Conservation (phyloP, 2,797 vertebrate species). For the Poeciliopsis gracilis region DNA sequence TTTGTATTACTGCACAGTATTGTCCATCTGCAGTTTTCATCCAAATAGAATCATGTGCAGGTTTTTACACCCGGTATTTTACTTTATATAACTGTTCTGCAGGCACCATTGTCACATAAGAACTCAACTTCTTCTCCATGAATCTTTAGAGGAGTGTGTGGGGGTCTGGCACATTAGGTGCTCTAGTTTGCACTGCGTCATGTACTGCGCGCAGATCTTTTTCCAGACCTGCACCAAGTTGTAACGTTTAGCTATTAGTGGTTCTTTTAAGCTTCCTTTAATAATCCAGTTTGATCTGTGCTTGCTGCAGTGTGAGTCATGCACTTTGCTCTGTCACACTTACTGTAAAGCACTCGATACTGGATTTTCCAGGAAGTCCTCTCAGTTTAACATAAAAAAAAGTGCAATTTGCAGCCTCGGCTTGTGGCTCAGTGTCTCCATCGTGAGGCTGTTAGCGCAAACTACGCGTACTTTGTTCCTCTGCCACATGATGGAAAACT, state of each 20-base stretch:
- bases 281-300: background rate
- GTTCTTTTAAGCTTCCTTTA: background rate
- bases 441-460: conserved; percentile 16
- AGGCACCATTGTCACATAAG: no score
- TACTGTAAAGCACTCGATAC: background rate
- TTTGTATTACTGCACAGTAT: background rate
- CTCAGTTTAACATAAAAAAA: background rate
- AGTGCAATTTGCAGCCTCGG: background rate
- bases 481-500: background rate
- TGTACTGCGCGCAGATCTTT: background rate
- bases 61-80: no score
- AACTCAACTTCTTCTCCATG: no score
- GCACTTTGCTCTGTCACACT: background rate
- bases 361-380: background rate
- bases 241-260: background rate
- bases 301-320: background rate
- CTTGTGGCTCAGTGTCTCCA: conserved; percentile 39
- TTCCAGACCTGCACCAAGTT: background rate
- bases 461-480: conserved; percentile 20
- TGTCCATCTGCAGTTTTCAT: no score
- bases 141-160: no score
- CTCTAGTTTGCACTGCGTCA: no score
- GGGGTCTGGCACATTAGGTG: no score
- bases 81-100: no score
- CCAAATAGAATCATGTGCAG: no score